Base-by-base conservation (phyloP, 2,113 vertebrate species). In the Sander vitreus region DNA sequence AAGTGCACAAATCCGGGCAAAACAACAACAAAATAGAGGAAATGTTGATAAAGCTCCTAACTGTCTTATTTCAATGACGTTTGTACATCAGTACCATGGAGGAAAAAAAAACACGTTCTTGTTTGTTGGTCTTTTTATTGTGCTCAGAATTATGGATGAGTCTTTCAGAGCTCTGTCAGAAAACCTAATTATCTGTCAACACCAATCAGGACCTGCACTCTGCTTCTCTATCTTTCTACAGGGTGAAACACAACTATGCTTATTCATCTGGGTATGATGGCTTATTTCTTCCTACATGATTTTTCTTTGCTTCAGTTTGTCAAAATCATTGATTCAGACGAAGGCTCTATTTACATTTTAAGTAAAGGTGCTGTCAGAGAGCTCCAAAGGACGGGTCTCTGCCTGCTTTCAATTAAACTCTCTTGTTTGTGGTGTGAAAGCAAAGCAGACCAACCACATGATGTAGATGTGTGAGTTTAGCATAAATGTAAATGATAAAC, bases 101-200 rank as follows among this genome's bases (percentile, higher is more conserved):
- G 39, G 3, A 50, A 36, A 69, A 21, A 21, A 9, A 13, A 16
- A 53, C 33, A 6, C 5, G 1, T 43, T 9, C 18, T 21, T 51
- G 4, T 53, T 12, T 59, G 5, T 21, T 27, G 5, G 6, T 48
- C 13, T 16, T 47, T 58, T 8, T 50, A 4, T 18, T 51, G 10
- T n/a, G 0, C 19, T 15, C 3, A 0, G 27, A 36, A 21, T 67
- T 15, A 53, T 45, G 6, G 47, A 54, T 43, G 50, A 15, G 23
- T 68, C 51, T 47, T 21, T 67, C 4, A 18, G 10, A 45, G 14
- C n/a, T n/a, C 82, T 79, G 59, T 62, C 25, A 33, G 45, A 66
- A 76, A 48, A 45, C 0, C 0, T 69, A 68, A 59, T 81, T 54
- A 53, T 30, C 9, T 48, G 51, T 73, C 75, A 48, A 36, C 36